Evolutionary conservation across 2,888 invertebrate genomes (phyloP).

Genomic region (Euplagia quadripunctaria): DNA sequence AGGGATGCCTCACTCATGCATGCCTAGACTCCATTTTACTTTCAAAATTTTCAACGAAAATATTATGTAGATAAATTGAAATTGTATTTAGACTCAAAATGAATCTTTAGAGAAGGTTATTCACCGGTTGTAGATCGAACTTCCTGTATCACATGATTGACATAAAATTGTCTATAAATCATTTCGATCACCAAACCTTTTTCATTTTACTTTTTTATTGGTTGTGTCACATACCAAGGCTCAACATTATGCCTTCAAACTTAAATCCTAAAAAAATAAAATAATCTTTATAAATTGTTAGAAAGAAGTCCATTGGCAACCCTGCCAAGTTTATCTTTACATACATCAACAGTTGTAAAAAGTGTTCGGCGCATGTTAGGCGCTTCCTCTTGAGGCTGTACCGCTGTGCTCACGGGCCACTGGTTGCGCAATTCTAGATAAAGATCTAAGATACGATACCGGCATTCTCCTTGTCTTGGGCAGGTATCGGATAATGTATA

Average conservation of each 20-base stretch:
- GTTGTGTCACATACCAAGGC: not conserved
- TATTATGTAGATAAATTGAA: too few species aligned
- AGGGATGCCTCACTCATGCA: not conserved
- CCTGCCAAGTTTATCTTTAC: slow-evolving; percentile 17
- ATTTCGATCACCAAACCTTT: too few species aligned
- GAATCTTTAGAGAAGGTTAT: not conserved
- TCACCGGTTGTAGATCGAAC: too few species aligned
- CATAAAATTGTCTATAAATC: not conserved
- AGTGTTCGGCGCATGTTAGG: slow-evolving; percentile 10
- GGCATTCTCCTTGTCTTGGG: not conserved
- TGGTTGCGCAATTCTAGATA: slow-evolving; percentile 14
- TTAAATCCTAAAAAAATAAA: too few species aligned
- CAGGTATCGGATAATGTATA: not conserved
- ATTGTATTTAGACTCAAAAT: not conserved
- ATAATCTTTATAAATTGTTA: not conserved
- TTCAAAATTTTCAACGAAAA: not conserved
- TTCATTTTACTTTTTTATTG: not conserved
- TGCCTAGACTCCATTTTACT: not conserved
- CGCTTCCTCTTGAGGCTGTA: slow-evolving; percentile 16
- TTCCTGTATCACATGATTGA: not conserved
- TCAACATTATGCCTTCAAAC: too few species aligned
- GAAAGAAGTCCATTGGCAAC: not conserved
- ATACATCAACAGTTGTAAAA: slow-evolving; percentile 19
- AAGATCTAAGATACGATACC: slow-evolving; percentile 5
- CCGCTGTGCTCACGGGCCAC: slow-evolving; percentile 6